Percentiles rank a stretch among this genome's conserved stretches.
These are phyloP conservation scores for Labeo rohita DNA, from an alignment of 2,113 vertebrate species.

Conservation along the genomic window DNA sequence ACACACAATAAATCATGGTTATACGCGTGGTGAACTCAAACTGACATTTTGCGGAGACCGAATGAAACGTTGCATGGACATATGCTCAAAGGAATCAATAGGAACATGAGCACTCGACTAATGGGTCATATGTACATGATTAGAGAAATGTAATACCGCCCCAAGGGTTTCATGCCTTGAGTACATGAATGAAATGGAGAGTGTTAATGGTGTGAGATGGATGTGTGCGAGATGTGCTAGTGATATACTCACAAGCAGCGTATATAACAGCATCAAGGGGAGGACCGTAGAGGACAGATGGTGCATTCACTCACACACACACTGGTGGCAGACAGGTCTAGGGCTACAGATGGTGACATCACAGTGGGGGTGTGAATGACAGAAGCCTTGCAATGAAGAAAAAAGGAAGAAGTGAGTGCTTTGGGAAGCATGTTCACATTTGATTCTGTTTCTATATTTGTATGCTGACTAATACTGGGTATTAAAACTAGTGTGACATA, in stretches of 20 bases:
- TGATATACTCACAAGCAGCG: slow-evolving; percentile 46
- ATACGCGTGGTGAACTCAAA: background rate
- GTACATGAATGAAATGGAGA: slow-evolving; percentile 53
- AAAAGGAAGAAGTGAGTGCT: slow-evolving; percentile 3
- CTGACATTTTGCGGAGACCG: slow-evolving; percentile 5
- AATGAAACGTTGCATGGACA: slow-evolving; percentile 29
- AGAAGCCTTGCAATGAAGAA: slow-evolving; percentile 36
- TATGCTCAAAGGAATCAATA: slow-evolving; percentile 59
- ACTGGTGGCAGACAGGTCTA: slow-evolving; percentile 57
- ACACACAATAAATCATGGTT: background rate
- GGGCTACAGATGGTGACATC: slow-evolving; percentile 65
- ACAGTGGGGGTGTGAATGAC: slow-evolving; percentile 69
- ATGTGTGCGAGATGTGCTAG: slow-evolving; percentile 38
- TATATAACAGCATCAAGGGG: slow-evolving; percentile 44
- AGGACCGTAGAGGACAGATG: slow-evolving; percentile 55
- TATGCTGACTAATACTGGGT: background rate
- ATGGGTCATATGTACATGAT: slow-evolving; percentile 57
- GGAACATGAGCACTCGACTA: slow-evolving; percentile 57
- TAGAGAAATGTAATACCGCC: slow-evolving; percentile 55
- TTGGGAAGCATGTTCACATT: background rate
- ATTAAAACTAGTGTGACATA: background rate
- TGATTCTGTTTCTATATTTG: background rate
- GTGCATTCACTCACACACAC: slow-evolving; percentile 44
- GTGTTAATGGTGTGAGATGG: slow-evolving; percentile 54
- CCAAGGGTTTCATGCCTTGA: slow-evolving; percentile 44